Base-by-base conservation (phyloP, 2,113 vertebrate genomes). In the Eonycteris spelaea region DNA sequence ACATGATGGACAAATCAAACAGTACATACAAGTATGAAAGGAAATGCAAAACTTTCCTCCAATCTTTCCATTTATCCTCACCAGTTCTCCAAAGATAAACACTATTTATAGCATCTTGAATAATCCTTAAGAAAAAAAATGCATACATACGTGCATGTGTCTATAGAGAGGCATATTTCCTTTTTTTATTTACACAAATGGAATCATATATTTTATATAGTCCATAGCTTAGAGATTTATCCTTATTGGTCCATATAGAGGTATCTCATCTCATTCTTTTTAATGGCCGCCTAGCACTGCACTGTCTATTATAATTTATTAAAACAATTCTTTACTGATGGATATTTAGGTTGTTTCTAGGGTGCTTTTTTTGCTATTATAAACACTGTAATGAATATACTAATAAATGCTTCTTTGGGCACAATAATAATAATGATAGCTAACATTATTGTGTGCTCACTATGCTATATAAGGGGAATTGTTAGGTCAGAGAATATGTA, bases 131-230 rank as follows among this genome's bases (percentile, higher is more conserved):
- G 15, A 51, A 63, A 67, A 40, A 19, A 53, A 22, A 45, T 48
- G 68, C 7, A 71, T 2, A 7, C 7, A 26, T n/a, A 21, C 9
- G 5, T 51, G 26, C n/a, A 30, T 83, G 53, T 74, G 55, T 75
- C 28, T 51, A 15, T 78, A 86, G 14, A 73, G 26, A 57, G 43
- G 8, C 9, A 45, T 53, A 79, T n/a, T 93, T 87, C 43, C 18
- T 86, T 90, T 90, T 92, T 93, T 93, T 51, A 88, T 75, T 95
- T 91, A 84, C 9, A 79, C n/a, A 95, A 80, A 70, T 93, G 45
- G 16, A 91, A 87, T 84, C 57, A 78, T 71, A 80, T 5, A 80
- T 80, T 90, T 86, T 91, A 80, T 84, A 75, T 22, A 88, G 33
- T 53, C 65, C 22, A 67, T 70, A 91, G 15, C 53, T 95, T 97